Conservation (phyloP, 2,113 vertebrate genomes). For the Apodemus sylvaticus region DNA sequence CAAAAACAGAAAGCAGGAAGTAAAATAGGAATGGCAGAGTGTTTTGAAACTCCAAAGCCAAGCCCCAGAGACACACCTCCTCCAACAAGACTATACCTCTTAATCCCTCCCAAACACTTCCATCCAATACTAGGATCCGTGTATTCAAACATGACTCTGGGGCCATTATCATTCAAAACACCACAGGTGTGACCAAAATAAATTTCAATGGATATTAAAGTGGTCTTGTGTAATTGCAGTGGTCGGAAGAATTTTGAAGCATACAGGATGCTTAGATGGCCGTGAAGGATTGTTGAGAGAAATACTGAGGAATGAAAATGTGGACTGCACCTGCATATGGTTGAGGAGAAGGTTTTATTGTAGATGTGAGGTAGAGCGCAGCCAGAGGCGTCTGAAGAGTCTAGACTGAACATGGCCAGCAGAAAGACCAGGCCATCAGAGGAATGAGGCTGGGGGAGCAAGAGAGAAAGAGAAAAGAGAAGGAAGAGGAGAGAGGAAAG, state of each 20-base stretch:
- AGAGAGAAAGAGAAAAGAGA: not conserved
- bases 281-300: not conserved
- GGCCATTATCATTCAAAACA: too few relatives aligned
- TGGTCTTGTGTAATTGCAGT: not conserved
- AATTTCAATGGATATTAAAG: not conserved
- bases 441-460: rapidly evolving
- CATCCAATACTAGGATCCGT: not conserved
- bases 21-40: not conserved
- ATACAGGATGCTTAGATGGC: not conserved
- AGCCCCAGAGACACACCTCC: not conserved
- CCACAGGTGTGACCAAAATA: not conserved
- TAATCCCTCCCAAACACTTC: not conserved
- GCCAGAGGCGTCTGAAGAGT: not conserved
- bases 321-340: not conserved
- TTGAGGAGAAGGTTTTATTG: not conserved
- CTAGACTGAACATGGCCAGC: not conserved
- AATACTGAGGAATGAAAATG: not conserved
- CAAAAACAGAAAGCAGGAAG: not conserved
- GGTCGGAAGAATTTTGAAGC: not conserved
- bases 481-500: not conserved
- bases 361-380: not conserved
- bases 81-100: not conserved
- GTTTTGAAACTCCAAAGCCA: not conserved
- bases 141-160: not conserved
- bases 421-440: not conserved